Evolutionary conservation across 2,113 vertebrate species (phyloP), one percentile per base, ranked within the genome.

Genomic region (Crotophaga sulcirostris): DNA sequence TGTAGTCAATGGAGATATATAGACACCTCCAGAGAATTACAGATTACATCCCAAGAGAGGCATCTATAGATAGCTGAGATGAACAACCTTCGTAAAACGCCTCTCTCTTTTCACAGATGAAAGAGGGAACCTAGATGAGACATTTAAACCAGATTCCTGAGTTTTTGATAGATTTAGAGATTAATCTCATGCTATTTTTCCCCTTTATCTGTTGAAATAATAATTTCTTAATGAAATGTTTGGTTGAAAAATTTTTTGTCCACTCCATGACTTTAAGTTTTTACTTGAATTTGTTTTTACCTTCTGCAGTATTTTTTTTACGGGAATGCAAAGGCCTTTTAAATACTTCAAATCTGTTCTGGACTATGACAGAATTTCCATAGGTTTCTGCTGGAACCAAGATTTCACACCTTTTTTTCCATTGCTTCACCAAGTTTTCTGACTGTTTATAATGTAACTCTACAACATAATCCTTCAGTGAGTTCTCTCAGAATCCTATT

Each of bases 1-100:
- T 84, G 13, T 88, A 74, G 68, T 86, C 79, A 90, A 80, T 36
- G 5, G 75, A 90, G 82, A 88, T 86, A 80, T 83, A 93, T 77
- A 70, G 77, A 60, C 52, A 66, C 59, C 63, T 88, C 59, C 33
- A 77, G 86, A 86, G 68, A 70, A 85, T 74, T 80, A 88, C 76
- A 58, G 75, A 90, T 94, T 86, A 47, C 59, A 74, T 80, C 81
- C 54, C 58, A 75, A 74, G 60, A 70, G 47, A 83, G 63, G 38
- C 51, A 85, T 44, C 78, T 83, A 11, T 63, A 38, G 78, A 80
- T 74, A 93, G 55, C 70, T 84, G 62, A 93, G 68, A 74, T 89
- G 67, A 89, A 78, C 56, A 78, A 6, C 62, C 47, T 82, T 74
- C 62, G 49, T 84, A 45, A 87, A 96, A 87, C 0, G 3, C 47